Evolutionary conservation across 2,797 vertebrate species (phyloP).

Genomic region (Pseudomugil tenellus): DNA sequence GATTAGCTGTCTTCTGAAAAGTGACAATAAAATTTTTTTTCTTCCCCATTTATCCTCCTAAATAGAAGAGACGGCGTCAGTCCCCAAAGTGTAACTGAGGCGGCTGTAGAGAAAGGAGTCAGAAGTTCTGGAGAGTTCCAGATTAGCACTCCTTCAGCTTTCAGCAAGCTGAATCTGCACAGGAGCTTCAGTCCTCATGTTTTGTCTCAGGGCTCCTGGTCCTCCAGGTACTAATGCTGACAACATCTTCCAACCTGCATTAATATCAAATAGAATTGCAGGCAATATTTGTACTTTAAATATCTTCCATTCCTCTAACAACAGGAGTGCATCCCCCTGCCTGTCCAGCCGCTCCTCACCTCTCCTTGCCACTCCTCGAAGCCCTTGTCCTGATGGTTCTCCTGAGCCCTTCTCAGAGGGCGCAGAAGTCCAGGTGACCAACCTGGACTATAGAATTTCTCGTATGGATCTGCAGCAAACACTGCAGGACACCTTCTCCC

Average conservation of each 20-base stretch:
- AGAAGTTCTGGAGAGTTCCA: conserved; percentile 85
- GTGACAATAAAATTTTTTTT: too few relatives aligned
- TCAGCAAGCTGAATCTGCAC: conserved; percentile 91
- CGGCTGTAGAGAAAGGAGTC: conserved; percentile 84
- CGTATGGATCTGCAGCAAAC: conserved; percentile 94
- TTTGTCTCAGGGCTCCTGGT: conserved; percentile 90
- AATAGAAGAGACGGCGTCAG: conserved; percentile 83
- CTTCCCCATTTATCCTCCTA: neutral
- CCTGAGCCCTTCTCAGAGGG: conserved; percentile 90
- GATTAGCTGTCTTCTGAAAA: too few relatives aligned
- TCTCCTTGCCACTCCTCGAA: conserved; percentile 75
- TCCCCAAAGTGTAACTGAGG: conserved; percentile 79
- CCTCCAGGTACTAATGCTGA: conserved; percentile 85
- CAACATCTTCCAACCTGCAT: fast-evolving
- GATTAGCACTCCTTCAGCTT: conserved; percentile 95
- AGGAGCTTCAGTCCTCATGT: conserved; percentile 89
- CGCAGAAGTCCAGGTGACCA: conserved; percentile 91
- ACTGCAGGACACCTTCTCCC: conserved; percentile 88
- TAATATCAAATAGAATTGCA: neutral
- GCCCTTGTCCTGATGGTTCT: conserved; percentile 73
- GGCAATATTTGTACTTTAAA: neutral
- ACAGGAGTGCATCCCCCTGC: conserved; percentile 89
- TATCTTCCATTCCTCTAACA: neutral
- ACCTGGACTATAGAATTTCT: conserved; percentile 95
- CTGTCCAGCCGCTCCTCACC: conserved; percentile 91